phyloP scores from a whole-genome alignment of 1,140 invertebrate genomes.

The Zaprionus ghesquierei region DNA sequence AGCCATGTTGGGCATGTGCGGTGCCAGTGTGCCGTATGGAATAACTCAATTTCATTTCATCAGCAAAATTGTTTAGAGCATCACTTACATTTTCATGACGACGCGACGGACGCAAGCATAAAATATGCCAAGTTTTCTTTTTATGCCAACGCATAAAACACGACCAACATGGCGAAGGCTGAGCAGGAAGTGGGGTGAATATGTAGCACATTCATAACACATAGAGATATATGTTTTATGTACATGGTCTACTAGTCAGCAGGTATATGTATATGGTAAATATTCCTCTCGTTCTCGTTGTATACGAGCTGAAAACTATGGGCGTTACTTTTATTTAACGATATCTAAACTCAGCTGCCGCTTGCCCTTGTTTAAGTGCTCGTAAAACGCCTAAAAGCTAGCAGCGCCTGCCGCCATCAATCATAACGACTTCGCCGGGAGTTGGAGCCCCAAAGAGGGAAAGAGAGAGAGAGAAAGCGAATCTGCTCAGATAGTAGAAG shows the following conservation, averaged over 20 bases:
- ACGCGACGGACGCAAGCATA: constrained; percentile 64
- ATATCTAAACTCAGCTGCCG: constrained; percentile 45
- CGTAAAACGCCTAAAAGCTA: constrained; percentile 67
- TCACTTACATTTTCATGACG: constrained; percentile 76
- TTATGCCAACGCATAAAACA: constrained; percentile 62
- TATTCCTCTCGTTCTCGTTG: neutral
- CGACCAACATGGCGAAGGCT: neutral
- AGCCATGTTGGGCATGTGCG: neutral
- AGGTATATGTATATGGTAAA: neutral
- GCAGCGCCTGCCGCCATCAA: constrained; percentile 60
- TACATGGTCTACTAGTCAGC: neutral
- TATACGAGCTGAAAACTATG: constrained; percentile 50
- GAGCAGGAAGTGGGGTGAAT: neutral
- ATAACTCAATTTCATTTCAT: constrained; percentile 77
- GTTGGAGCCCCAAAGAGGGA: neutral
- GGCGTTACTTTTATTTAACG: constrained; percentile 56
- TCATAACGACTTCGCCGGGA: constrained; percentile 46
- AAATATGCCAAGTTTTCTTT: constrained; percentile 69
- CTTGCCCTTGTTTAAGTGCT: constrained; percentile 50
- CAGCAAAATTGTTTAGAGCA: constrained; percentile 74
- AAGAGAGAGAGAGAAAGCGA: too few relatives aligned
- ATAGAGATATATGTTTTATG: constrained; percentile 8
- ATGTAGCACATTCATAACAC: neutral
- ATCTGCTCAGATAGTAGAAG: neutral
- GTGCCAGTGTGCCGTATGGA: constrained; percentile 18